These are phyloP conservation scores for Sakesphorus luctuosus DNA, from an alignment of 2,113 vertebrate species.

Conservation along the genomic window DNA sequence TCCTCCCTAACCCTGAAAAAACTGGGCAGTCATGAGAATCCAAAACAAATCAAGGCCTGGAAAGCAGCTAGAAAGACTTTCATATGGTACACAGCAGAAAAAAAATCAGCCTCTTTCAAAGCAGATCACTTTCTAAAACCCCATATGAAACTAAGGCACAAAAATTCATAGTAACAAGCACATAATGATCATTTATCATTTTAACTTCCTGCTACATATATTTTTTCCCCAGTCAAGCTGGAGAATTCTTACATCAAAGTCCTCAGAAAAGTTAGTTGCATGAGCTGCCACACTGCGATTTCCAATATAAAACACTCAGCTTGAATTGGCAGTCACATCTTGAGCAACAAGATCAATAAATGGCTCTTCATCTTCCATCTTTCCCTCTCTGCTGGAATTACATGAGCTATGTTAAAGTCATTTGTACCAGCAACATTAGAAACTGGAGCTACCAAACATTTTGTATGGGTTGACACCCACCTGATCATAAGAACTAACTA, in stretches of 20 bases:
- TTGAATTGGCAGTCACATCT: background rate
- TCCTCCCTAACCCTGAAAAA: background rate
- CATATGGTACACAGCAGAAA: background rate
- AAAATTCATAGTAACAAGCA: background rate
- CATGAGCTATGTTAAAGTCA: background rate
- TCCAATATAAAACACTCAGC: background rate
- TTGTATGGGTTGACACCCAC: background rate
- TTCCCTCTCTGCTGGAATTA: background rate
- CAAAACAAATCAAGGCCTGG: slow-evolving; percentile 8
- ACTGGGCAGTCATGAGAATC: background rate
- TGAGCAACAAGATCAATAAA: background rate
- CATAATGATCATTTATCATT: background rate
- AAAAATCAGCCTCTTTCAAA: background rate
- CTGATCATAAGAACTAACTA: background rate
- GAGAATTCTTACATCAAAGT: background rate
- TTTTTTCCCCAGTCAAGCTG: background rate
- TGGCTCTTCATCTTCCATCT: background rate
- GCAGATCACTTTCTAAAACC: background rate
- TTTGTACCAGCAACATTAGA: background rate
- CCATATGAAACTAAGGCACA: background rate
- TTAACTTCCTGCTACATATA: background rate
- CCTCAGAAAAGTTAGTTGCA: background rate
- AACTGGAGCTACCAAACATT: background rate
- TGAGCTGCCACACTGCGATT: background rate
- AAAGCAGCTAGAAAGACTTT: background rate